Evolutionary conservation across 2,113 vertebrate genomes (phyloP).

Genomic region (Limnothrissa miodon): DNA sequence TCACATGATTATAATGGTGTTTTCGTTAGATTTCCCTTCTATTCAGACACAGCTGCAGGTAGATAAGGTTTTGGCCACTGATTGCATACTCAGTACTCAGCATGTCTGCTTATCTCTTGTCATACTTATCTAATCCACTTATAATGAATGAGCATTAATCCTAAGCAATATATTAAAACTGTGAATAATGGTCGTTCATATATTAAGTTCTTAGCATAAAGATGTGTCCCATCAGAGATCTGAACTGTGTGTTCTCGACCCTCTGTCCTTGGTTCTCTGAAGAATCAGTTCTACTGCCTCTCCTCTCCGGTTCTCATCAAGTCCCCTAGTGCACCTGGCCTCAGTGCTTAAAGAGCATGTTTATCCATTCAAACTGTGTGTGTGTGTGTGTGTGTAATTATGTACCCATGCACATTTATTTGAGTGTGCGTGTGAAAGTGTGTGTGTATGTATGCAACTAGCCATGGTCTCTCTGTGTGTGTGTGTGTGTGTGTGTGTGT

Average conservation of each 20-base stretch:
- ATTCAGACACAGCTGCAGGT: neutral
- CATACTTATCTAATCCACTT: neutral
- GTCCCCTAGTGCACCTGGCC: conserved; percentile 64
- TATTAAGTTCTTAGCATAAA: neutral
- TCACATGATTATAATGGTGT: neutral
- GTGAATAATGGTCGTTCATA: too few relatives aligned
- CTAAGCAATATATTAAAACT: neutral
- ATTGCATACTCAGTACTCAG: too few relatives aligned
- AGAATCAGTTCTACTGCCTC: neutral
- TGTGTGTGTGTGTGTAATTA: conserved; percentile 39
- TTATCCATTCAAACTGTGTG: conserved; percentile 21
- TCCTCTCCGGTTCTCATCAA: conserved; percentile 29
- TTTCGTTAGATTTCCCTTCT: neutral
- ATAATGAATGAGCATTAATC: neutral
- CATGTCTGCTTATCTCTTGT: neutral
- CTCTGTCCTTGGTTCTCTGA: conserved; percentile 50
- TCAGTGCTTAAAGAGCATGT: conserved; percentile 69
- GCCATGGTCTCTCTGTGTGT: conserved; percentile 42
- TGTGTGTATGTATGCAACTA: conserved; percentile 54
- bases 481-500: conserved; percentile 33
- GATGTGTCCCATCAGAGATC: neutral
- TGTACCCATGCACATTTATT: neutral
- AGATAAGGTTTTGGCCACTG: neutral
- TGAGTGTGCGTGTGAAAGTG: neutral
- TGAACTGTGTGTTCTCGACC: conserved; percentile 7